Evolutionary conservation across 2,113 vertebrate species (phyloP).

Genomic region (Paradoxurus hermaphroditus): DNA sequence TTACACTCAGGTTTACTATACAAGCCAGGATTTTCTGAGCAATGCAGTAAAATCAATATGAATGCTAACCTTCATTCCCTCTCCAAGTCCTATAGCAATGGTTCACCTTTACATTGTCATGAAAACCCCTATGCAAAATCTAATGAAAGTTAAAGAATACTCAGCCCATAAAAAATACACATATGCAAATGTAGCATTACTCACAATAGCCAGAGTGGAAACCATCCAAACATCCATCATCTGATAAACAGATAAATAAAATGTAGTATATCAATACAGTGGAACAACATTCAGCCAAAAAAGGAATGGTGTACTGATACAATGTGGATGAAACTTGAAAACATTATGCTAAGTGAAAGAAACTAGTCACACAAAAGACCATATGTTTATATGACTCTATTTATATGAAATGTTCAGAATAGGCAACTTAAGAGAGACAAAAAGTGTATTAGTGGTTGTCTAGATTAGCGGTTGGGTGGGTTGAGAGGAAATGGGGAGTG

Average conservation of each 20-base stretch:
- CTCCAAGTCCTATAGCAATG: not conserved
- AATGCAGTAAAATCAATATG: constrained; percentile 24
- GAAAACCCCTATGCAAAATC: not conserved
- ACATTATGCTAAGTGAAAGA: constrained; percentile 7
- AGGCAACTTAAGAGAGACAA: not conserved
- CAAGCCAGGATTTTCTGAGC: constrained; percentile 21
- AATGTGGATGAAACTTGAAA: constrained; percentile 6
- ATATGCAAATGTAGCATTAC: not conserved
- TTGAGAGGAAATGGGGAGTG: not conserved
- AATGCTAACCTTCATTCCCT: constrained; percentile 21
- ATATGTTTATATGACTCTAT: not conserved
- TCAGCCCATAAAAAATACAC: not conserved
- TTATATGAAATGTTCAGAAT: constrained; percentile 7
- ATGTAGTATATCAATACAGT: not conserved
- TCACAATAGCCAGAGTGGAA: not conserved
- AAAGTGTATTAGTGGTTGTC: not conserved
- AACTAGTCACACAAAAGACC: not conserved
- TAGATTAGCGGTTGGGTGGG: not conserved
- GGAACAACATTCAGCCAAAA: constrained; percentile 14
- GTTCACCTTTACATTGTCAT: not conserved
- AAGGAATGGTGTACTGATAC: not conserved
- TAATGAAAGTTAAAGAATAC: constrained; percentile 17
- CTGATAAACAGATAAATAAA: constrained; percentile 1
- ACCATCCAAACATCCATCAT: not conserved
- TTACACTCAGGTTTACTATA: not conserved